Base-by-base conservation (phyloP, 2,888 invertebrate genomes). In the Dendrolimus pini region DNA sequence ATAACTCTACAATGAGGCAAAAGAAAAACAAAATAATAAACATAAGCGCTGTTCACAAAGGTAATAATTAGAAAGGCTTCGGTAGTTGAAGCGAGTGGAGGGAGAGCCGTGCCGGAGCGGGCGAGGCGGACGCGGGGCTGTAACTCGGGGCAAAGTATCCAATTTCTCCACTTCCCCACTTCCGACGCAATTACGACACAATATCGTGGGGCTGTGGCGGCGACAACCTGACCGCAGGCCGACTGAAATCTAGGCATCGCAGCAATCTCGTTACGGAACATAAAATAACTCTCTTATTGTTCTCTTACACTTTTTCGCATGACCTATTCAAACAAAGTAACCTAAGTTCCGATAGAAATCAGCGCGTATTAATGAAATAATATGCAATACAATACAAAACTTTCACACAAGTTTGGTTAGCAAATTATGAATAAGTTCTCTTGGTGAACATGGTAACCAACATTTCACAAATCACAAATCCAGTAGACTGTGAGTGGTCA, bases 101-200 rank as follows among this genome's bases (percentile, higher is more conserved):
- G 66, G 68, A 60, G 67, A 65, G 65, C 62, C 69, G 64, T 67
- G 69, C 66, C 68, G 60, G 67, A 65, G 65, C 62, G 67, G 64
- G 63, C 59, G 64, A 62, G 61, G 65, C 63, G 71, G 71, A 71
- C 69, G 70, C 66, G 67, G 71, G 78, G 77, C 74, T 70, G 76
- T 71, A 69, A 77, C 75, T 74, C 68, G 75, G 74, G 71, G 67
- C 72, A 83, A 84, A 84, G 84, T 85, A 85, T 85, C 85, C 75
- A 85, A 83, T 88, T 85, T 83, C 86, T 79, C 79, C 78, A 82
- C 80, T 80, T 82, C 85, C 86, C 85, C 85, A 85, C 82, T 85
- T 87, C 85, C 85, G 85, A 85, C 75, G 84, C 81, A 84, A 87
- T 88, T 85, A 87, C 85, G 78, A 79, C 80, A 83, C 77, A 81